Evolutionary conservation across 2,797 vertebrate genomes (phyloP).

Genomic region (Nannoperca obscura): DNA sequence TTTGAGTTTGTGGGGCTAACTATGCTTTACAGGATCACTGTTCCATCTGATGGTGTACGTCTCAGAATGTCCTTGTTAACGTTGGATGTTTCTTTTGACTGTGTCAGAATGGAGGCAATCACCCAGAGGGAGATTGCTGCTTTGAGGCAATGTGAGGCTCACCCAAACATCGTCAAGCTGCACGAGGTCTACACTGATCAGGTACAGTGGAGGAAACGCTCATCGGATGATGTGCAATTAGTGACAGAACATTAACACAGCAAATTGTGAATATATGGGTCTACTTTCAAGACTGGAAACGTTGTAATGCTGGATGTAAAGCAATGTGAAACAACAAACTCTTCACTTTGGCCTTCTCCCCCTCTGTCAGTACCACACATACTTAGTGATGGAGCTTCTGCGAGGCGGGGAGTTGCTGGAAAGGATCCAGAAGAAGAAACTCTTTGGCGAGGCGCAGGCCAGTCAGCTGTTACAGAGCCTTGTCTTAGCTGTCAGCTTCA

Average conservation of each 20-base stretch:
- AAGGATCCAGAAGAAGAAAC: slow-evolving; percentile 91
- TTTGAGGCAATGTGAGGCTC: slow-evolving; percentile 89
- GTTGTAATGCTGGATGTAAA: not conserved
- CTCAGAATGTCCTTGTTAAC: slow-evolving; percentile 7
- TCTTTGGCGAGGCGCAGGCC: slow-evolving; percentile 93
- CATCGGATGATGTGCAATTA: not conserved
- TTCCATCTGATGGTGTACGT: not conserved
- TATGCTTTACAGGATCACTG: not conserved
- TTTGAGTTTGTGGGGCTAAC: not conserved
- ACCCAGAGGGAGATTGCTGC: slow-evolving; percentile 93
- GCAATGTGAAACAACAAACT: not conserved
- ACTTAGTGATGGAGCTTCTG: slow-evolving; percentile 93
- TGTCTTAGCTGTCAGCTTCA: slow-evolving; percentile 92
- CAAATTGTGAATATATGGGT: not conserved
- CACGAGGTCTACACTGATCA: slow-evolving; percentile 93
- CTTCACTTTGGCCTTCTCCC: not conserved
- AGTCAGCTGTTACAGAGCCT: slow-evolving; percentile 92
- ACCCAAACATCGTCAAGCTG: slow-evolving; percentile 92
- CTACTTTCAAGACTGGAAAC: not conserved
- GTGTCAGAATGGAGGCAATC: slow-evolving; percentile 90
- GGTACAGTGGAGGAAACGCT: slow-evolving; percentile 75
- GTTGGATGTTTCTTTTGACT: slow-evolving; percentile 5
- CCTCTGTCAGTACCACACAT: slow-evolving; percentile 89
- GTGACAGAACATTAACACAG: not conserved
- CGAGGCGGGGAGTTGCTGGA: slow-evolving; percentile 92